phyloP scores from a whole-genome alignment of 2,888 invertebrate species.

The Tipula vernalis region DNA sequence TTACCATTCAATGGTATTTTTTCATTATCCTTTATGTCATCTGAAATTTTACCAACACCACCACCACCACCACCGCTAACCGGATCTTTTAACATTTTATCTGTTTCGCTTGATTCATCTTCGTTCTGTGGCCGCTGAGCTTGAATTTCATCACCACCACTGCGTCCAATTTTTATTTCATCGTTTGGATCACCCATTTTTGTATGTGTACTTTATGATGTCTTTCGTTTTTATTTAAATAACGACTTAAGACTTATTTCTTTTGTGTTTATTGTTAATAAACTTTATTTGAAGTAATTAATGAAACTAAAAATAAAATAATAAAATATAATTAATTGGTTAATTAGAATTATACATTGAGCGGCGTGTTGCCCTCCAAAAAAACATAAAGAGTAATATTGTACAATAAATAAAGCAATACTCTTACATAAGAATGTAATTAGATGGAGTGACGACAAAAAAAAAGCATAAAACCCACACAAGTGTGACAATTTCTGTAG shows the following conservation, averaged over 20 bases:
- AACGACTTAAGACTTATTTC: neutral
- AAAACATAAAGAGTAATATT: neutral
- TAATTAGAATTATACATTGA: neutral
- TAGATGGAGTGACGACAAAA: neutral
- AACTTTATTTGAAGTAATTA: neutral
- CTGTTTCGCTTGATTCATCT: slow-evolving; percentile 35
- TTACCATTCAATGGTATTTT: slow-evolving; percentile 13
- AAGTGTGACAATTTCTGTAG: neutral
- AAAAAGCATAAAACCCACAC: neutral
- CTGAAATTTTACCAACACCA: neutral
- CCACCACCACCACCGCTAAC: slow-evolving; percentile 14
- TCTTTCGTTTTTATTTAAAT: neutral
- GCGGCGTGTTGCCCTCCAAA: neutral
- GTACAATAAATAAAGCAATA: neutral
- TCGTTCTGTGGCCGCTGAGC: slow-evolving; percentile 16
- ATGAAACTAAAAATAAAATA: neutral
- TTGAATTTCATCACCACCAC: neutral
- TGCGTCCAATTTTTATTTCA: neutral
- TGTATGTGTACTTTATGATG: neutral
- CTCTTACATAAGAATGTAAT: neutral
- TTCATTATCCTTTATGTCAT: neutral
- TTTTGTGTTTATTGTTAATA: neutral
- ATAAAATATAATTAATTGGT: neutral
- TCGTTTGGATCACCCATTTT: neutral
- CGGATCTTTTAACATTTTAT: slow-evolving; percentile 33